phyloP scores from a whole-genome alignment of 2,797 vertebrate genomes.

The Acanthiza pusilla region DNA sequence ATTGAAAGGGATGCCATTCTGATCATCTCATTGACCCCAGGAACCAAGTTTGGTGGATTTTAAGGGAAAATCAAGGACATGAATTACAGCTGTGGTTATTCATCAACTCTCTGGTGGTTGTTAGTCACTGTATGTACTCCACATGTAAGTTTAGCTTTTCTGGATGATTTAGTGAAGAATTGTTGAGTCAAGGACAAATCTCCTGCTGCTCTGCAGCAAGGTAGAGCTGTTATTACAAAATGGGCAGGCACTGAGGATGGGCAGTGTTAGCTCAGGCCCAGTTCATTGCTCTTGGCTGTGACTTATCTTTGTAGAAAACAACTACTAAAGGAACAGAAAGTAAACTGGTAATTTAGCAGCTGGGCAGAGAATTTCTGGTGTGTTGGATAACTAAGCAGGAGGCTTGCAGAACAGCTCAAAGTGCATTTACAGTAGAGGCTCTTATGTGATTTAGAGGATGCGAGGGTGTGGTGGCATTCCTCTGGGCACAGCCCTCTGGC shows the following conservation, averaged over 20 bases:
- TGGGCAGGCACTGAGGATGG: background rate
- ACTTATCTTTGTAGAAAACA: background rate
- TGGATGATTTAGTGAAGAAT: background rate
- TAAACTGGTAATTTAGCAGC: background rate
- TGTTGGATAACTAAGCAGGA: background rate
- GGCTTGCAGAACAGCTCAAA: background rate
- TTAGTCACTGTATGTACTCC: background rate
- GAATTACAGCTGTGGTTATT: background rate
- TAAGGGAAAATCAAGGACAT: background rate
- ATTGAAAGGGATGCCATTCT: background rate
- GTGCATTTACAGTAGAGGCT: background rate
- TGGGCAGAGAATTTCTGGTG: background rate
- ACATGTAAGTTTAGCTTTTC: background rate
- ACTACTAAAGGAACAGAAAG: background rate
- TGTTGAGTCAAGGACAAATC: background rate
- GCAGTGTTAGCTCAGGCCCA: background rate
- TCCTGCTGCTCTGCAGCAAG: background rate
- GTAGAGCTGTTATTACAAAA: background rate
- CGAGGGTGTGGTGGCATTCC: background rate
- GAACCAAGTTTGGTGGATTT: background rate
- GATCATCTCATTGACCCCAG: background rate
- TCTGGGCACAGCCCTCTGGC: background rate
- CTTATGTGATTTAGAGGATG: background rate
- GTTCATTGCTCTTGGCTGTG: background rate
- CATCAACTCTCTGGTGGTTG: background rate